phyloP scores from a whole-genome alignment of 2,888 invertebrate genomes.

The Sphaeridia pumilis region DNA sequence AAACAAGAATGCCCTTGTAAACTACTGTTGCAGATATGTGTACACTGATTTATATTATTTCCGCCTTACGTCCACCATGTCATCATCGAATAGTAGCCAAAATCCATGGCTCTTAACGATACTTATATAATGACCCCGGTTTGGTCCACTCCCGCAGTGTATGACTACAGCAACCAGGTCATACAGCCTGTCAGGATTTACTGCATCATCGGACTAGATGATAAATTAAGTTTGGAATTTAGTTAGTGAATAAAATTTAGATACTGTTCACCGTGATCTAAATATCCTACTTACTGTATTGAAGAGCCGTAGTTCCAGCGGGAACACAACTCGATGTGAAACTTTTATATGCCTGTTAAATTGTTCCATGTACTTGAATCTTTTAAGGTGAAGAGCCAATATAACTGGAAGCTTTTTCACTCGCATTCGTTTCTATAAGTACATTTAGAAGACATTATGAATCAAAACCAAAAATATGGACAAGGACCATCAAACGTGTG shows the following conservation, averaged over 20 bases:
- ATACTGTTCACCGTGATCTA: no score
- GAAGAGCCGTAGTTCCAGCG: slow-evolving; percentile 89
- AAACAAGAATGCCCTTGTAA: slow-evolving; percentile 16
- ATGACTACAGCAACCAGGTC: slow-evolving; percentile 98
- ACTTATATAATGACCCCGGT: slow-evolving; percentile 98
- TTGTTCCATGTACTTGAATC: slow-evolving; percentile 97
- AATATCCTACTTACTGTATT: slow-evolving; percentile 87
- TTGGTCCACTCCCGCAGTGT: slow-evolving; percentile 98
- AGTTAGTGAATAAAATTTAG: no score
- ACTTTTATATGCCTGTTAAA: slow-evolving; percentile 98
- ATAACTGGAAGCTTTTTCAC: slow-evolving; percentile 98
- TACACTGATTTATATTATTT: background rate
- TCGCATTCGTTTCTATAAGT: slow-evolving; percentile 72
- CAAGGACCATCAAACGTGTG: background rate
- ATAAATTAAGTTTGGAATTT: slow-evolving; percentile 6
- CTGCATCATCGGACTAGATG: slow-evolving; percentile 88
- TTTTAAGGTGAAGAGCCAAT: slow-evolving; percentile 90
- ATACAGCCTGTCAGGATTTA: slow-evolving; percentile 94
- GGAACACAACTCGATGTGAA: slow-evolving; percentile 97
- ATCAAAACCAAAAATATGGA: background rate
- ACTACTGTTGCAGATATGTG: background rate
- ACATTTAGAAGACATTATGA: background rate
- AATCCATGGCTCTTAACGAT: slow-evolving; percentile 99
- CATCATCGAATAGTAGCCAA: slow-evolving; percentile 99
- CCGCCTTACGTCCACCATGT: slow-evolving; percentile 92